Evolutionary conservation across 1,140 invertebrate genomes (phyloP), one percentile per base, ranked within the genome.

Genomic region (Macrotrachela quadricornifera): DNA sequence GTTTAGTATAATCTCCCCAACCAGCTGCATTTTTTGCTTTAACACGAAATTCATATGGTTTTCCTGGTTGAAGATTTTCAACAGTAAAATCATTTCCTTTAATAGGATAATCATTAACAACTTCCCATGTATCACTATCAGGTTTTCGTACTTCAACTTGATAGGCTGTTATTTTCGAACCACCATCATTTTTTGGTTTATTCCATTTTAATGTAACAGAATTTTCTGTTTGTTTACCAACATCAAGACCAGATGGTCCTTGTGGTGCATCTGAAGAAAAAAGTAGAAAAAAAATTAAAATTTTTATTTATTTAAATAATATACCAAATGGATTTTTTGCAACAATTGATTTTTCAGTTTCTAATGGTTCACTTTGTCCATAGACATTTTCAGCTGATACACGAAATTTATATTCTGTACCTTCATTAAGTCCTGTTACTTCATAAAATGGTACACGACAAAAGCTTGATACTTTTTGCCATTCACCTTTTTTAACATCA

Each of bases 351-450:
- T 85, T 80, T 11, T 79, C 77, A 50, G 84, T 81, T 57, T 87
- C 83, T 13, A 96, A 65, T 18, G 91, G 86, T 56, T 91, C 83
- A 21, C 87, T 88, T 4, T 91, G 73, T 1, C 92, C 94, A 63
- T 96, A 91, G 60, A 95, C 87, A 73, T 97, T 99, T 67, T 96
- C 92, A 21, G 92, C 92, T 39, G 82, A 77, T 0, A 96, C 78
- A 49, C 92, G 76, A 77, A 97, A 97, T 61, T 80, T 80, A 69
- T 96, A 96, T 57, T 83, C 81, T 59, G 79, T 80, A 64, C 88
- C 88, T 36, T 87, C 83, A 63, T 90, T 83, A 46, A 97, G 70
- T n/a, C 87, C 85, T 75, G 90, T 84, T 4, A 92, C 86, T 62
- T 95, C 85, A 65, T 91, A 94, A 59, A 82, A 81, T 42, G 85